Evolutionary conservation across 2,113 vertebrate genomes (phyloP).

Genomic region (Aldabrachelys gigantea): DNA sequence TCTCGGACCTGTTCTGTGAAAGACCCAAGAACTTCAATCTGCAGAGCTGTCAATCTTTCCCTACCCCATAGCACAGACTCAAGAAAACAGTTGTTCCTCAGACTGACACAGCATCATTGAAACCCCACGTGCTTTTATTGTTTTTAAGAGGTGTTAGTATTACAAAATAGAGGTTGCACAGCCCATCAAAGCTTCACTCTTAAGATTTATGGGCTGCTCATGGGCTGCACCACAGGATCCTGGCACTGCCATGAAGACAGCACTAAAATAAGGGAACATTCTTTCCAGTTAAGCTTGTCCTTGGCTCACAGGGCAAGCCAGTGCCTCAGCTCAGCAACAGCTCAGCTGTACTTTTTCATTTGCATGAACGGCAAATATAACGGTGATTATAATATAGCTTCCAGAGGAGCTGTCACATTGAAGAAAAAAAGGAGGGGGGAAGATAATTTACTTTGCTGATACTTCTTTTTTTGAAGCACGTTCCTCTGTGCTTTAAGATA

Average conservation of each 20-base stretch:
- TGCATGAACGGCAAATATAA: not conserved
- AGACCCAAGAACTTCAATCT: not conserved
- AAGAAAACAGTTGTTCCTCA: not conserved
- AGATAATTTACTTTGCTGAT: accelerated
- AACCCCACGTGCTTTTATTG: not conserved
- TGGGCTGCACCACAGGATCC: not conserved
- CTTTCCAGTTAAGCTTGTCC: not conserved
- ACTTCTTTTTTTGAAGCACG: not conserved
- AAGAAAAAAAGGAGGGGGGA: not conserved
- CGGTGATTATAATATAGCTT: not conserved
- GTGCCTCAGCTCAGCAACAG: not conserved
- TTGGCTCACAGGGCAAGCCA: not conserved
- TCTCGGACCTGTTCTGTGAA: accelerated
- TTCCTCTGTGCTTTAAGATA: not conserved
- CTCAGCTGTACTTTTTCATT: not conserved
- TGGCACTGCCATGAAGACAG: accelerated
- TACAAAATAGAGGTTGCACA: not conserved
- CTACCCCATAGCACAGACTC: not conserved
- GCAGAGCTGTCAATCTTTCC: not conserved
- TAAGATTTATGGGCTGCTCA: not conserved
- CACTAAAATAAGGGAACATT: not conserved
- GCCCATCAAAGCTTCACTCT: not conserved
- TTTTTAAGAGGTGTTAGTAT: not conserved
- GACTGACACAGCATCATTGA: not conserved
- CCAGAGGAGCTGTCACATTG: not conserved